These are phyloP conservation scores for Steatornis caripensis DNA, from an alignment of 2,113 vertebrate genomes.

Conservation along the genomic window DNA sequence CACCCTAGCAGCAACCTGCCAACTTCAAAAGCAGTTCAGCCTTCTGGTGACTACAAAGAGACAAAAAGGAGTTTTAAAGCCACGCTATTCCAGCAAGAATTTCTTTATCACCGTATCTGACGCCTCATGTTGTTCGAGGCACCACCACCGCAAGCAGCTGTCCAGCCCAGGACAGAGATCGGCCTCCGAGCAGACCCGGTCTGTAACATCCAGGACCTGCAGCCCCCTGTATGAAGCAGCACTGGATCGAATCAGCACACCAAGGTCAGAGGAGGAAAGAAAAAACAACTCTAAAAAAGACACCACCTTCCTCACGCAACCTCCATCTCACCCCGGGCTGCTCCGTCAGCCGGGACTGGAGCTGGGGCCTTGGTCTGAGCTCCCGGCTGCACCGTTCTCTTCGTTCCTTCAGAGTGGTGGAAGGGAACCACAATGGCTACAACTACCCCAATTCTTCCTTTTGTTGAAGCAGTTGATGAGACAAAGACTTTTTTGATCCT, in stretches of 20 bases:
- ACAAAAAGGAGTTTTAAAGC: not conserved
- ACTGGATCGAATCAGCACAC: not conserved
- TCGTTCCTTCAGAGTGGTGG: not conserved
- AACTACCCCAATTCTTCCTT: not conserved
- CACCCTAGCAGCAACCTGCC: not conserved
- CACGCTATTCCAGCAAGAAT: no score
- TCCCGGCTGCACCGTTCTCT: not conserved
- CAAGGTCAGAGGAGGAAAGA: not conserved
- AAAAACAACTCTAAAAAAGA: not conserved
- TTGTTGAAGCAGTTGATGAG: not conserved
- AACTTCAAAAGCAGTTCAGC: not conserved
- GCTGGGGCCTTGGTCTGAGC: not conserved
- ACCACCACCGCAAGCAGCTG: not conserved
- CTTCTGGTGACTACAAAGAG: not conserved
- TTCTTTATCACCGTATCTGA: not conserved
- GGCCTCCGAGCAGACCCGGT: not conserved
- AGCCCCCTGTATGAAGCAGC: not conserved
- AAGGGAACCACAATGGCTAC: not conserved
- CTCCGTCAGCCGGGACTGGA: not conserved
- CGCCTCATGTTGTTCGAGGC: not conserved
- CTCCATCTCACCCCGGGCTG: not conserved
- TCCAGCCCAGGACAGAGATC: not conserved
- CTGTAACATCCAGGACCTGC: not conserved
- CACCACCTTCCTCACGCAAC: not conserved
- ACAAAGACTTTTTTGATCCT: not conserved